Conservation (phyloP, 2,888 invertebrate species). For the Ormyrus rosae region DNA sequence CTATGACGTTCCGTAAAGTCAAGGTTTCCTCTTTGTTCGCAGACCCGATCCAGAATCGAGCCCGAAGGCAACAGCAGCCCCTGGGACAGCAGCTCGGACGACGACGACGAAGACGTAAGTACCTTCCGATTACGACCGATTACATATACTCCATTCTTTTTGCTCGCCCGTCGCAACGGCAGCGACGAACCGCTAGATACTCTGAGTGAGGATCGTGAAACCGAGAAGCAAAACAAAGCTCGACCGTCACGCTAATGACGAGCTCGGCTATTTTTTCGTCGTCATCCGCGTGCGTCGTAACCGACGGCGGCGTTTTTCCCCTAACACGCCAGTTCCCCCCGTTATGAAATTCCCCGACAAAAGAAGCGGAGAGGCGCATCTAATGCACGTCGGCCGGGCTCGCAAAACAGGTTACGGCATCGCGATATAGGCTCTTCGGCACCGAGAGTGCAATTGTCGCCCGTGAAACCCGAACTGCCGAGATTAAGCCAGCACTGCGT, state of each 20-base stretch:
- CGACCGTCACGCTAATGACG: no score
- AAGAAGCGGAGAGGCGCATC: background rate
- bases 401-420: slow-evolving; percentile 1
- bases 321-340: background rate
- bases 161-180: no score
- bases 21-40: slow-evolving; percentile 28
- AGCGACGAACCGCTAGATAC: no score
- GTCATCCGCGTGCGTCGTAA: no score
- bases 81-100: slow-evolving; percentile 27
- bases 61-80: slow-evolving; percentile 48
- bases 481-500: slow-evolving; percentile 22
- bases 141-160: background rate
- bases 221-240: no score
- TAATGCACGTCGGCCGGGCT: background rate
- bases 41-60: slow-evolving; percentile 51
- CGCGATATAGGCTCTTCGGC: background rate
- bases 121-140: background rate
- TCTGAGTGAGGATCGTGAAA: no score
- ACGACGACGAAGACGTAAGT: slow-evolving; percentile 52
- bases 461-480: slow-evolving; percentile 3
- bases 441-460: background rate
- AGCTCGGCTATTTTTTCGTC: no score
- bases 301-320: no score
- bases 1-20: background rate
- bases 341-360: background rate